These are phyloP conservation scores for Platynereis dumerilii DNA, from an alignment of 2,888 invertebrate species.

Conservation along the genomic window DNA sequence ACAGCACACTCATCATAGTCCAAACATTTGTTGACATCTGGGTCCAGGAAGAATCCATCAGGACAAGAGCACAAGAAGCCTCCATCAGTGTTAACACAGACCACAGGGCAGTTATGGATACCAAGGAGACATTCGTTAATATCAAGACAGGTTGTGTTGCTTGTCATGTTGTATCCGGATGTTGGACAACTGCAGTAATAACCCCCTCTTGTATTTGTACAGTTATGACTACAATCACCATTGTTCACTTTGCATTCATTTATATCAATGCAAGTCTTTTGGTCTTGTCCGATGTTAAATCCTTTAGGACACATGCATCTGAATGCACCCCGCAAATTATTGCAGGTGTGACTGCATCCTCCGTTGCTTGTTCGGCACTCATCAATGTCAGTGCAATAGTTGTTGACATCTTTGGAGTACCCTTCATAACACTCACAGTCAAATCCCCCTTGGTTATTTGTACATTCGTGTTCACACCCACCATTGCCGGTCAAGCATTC, in stretches of 20 bases:
- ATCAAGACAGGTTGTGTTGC: slow-evolving; percentile 66
- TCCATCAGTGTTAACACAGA: slow-evolving; percentile 1
- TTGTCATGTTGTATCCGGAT: slow-evolving; percentile 48
- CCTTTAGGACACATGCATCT: slow-evolving; percentile 6
- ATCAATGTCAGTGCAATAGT: not conserved
- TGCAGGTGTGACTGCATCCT: slow-evolving; percentile 1
- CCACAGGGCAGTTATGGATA: not conserved
- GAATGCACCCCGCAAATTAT: not conserved
- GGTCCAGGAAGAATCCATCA: not conserved
- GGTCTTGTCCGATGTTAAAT: not conserved
- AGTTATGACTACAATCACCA: not conserved
- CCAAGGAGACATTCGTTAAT: not conserved
- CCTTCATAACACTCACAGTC: not conserved
- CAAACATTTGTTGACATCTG: not conserved
- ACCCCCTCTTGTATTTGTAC: not conserved
- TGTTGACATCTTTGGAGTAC: not conserved
- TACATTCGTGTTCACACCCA: not conserved
- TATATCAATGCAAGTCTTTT: slow-evolving; percentile 1
- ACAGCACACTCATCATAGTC: not conserved
- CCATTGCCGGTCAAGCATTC: not conserved
- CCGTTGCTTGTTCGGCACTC: not conserved
- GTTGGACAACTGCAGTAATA: not conserved
- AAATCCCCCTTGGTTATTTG: not conserved
- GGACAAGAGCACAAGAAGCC: not conserved
- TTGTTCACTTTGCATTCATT: not conserved